These are phyloP conservation scores for Heliconius eleuchia DNA, from an alignment of 1,140 invertebrate species.

Conservation along the genomic window DNA sequence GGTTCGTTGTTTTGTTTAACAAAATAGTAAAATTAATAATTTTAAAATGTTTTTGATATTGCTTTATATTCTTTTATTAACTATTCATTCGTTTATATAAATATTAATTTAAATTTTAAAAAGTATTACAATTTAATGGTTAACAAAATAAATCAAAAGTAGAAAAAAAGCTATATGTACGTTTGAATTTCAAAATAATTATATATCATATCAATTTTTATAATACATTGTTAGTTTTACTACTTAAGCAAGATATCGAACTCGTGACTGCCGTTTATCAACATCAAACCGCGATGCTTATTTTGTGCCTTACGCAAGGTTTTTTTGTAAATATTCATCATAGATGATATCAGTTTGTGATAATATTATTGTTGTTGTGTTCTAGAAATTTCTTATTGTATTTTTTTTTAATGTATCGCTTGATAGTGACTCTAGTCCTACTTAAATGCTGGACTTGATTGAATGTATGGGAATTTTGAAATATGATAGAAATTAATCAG, in stretches of 20 bases:
- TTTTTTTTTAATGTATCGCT: constrained; percentile 28
- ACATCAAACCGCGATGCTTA: constrained; percentile 26
- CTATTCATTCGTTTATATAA: too few relatives aligned
- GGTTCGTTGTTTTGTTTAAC: background rate
- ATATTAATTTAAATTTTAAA: too few relatives aligned
- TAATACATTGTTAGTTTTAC: background rate
- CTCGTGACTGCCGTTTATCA: background rate
- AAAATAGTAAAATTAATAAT: background rate
- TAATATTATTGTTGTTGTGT: constrained; percentile 60
- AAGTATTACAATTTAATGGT: too few relatives aligned
- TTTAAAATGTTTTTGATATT: background rate
- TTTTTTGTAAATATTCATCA: constrained; percentile 69
- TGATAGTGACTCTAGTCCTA: constrained; percentile 46
- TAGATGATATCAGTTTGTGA: constrained; percentile 69
- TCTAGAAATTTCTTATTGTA: constrained; percentile 19
- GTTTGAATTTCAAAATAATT: too few relatives aligned
- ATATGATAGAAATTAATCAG: background rate
- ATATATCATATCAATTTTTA: background rate
- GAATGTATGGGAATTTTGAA: constrained; percentile 21
- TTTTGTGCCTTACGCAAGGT: constrained; percentile 62
- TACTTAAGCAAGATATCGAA: background rate
- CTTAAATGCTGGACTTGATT: constrained; percentile 14
- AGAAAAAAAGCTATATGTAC: too few relatives aligned
- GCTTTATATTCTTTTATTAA: too few relatives aligned
- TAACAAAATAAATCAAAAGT: too few relatives aligned